phyloP scores from a whole-genome alignment of 2,888 invertebrate species.

The Pedicia rivosa region DNA sequence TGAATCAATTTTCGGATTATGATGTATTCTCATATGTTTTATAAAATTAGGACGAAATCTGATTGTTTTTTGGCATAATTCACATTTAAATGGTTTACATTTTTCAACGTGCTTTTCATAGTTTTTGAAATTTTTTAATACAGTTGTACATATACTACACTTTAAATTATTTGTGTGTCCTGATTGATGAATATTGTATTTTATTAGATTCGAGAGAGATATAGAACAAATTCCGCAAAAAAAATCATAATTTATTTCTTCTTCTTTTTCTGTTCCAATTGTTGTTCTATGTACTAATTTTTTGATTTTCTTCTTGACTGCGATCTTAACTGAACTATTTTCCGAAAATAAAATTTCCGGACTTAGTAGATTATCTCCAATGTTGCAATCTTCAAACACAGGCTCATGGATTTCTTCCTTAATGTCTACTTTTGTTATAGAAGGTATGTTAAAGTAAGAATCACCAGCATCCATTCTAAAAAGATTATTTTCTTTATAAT shows the following conservation, averaged over 20 bases:
- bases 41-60: conserved; percentile 31
- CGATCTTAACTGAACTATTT: too few species aligned
- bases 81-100: conserved; percentile 30
- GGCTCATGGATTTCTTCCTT: too few species aligned
- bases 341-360: too few species aligned
- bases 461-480: too few species aligned
- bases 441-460: too few species aligned
- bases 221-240: not conserved
- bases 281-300: too few species aligned
- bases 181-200: conserved; percentile 28
- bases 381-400: too few species aligned
- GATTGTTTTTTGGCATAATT: conserved; percentile 29
- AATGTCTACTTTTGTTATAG: too few species aligned
- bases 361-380: too few species aligned
- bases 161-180: conserved; percentile 31
- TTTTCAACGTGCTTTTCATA: conserved; percentile 30
- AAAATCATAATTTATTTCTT: not conserved
- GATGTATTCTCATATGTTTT: conserved; percentile 31
- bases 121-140: conserved; percentile 28
- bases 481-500: too few species aligned
- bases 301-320: too few species aligned
- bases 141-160: conserved; percentile 31
- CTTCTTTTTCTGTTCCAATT: not conserved
- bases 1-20: conserved; percentile 21
- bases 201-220: conserved; percentile 17